Conservation (phyloP, 1,140 invertebrate species). For the Trachymyrmex septentrionalis region DNA sequence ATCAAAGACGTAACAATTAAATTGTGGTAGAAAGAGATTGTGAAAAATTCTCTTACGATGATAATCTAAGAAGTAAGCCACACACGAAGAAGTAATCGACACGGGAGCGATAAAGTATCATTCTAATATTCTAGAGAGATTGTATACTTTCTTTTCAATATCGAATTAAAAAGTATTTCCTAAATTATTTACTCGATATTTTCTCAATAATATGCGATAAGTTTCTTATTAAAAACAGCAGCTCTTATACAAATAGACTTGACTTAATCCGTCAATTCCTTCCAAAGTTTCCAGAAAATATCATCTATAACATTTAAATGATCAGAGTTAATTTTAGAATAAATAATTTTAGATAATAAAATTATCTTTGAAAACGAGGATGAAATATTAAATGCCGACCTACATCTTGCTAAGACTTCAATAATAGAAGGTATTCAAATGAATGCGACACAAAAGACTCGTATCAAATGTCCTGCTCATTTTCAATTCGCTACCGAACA, state of each 20-base stretch:
- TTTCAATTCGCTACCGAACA: conserved; percentile 45
- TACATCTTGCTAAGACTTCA: neutral
- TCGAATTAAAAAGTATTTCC: neutral
- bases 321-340: neutral
- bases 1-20: conserved; percentile 62
- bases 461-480: conserved; percentile 33
- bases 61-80: conserved; percentile 13
- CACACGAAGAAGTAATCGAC: conserved; percentile 3
- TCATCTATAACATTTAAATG: neutral
- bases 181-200: conserved; percentile 1
- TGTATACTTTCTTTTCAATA: neutral
- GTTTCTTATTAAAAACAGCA: neutral
- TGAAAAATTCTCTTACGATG: conserved; percentile 1
- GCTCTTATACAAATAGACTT: neutral
- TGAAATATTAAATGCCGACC: conserved; percentile 2
- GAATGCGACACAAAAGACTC: neutral
- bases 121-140: conserved; percentile 6
- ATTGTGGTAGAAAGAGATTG: neutral
- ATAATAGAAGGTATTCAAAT: neutral
- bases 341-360: conserved; percentile 19
- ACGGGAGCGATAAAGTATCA: neutral
- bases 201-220: neutral
- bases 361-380: neutral
- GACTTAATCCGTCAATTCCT: neutral
- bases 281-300: neutral